Base-by-base conservation (phyloP, 2,888 invertebrate genomes). In the Erebia aethiops region DNA sequence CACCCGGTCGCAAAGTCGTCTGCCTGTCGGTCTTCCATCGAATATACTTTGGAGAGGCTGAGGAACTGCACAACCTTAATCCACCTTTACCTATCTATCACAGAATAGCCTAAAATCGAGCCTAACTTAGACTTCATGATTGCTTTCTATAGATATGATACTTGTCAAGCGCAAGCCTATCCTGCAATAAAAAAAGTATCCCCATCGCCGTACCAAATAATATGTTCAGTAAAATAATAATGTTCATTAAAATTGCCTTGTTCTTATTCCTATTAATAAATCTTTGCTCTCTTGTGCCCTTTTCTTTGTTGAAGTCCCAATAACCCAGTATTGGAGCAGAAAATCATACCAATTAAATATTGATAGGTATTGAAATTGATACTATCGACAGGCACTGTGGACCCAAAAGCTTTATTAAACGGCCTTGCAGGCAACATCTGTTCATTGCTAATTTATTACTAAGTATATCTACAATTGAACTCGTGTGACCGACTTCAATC, bases 341-440 rank as follows among this genome's bases (percentile, higher is more conserved):
- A 58, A 51, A 61, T 18, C 46, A 35, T 67, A 26, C 26, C 67
- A 67, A 67, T 61, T 41, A 67, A 60, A 70, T 67, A 58, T 58
- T 67, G 63, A 62, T 63, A 58, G 26, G 46, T 26, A 67, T 26
- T 58, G 67, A 70, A 73, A 73, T 73, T 73, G 74, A 76, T 76
- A 73, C 68, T 76, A 77, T 77, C 75, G 73, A 69, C 60, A 61
- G 61, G 74, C 66, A 67, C 71, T 74, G 69, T 70, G 72, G 70
- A 76, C 73, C 75, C 74, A 72, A 79, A 78, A 76, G 76, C 73
- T 73, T 76, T 76, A 78, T 74, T 72, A 71, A 58, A 73, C 70
- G 75, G 75, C 78, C 78, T 78, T 78, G 78, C 70, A 73, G 69
- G 63, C 67, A 75, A 75, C 78, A 78, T 76, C 76, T 78, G 77